Base-by-base conservation (phyloP, 2,888 invertebrate species). In the Eristalis intricaria region DNA sequence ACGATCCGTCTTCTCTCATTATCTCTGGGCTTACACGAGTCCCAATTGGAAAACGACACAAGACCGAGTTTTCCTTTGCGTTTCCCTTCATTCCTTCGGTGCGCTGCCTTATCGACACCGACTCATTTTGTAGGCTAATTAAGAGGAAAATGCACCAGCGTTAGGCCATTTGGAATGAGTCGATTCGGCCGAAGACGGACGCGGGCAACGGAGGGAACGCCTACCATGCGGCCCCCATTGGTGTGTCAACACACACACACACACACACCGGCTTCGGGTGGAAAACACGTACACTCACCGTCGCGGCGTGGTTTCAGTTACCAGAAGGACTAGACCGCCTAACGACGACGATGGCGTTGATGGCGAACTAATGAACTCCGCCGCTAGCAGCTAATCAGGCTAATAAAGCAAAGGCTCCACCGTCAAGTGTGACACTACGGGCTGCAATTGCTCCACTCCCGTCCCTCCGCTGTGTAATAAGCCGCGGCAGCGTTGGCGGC, bases 381-480 rank as follows among this genome's bases (percentile, higher is more conserved):
- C 79, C 76, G 87, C 87, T 76, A 76, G 79, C 68, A 80, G 76
- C 87, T 87, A 87, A 87, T 87, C 87, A 87, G 87, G 84, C 87
- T 87, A 87, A 84, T 87, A 87, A 87, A 84, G 84, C 87, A 87
- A 79, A 80, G 73, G 87, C 87, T 84, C 73, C 79, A 75, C 77
- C 78, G 74, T 70, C 70, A 69, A 50, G 74, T 82, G 82, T 68
- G 86, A 75, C 82, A 86, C 83, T 74, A 71, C 38, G 50, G 43
- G 69, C 65, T 74, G 56, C 61, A 50, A 8, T 19, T 8, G 50
- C 50, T 50, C 8, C 50, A 5, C n/a, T 7, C 19, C n/a, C 50
- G 8, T 19, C 50, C n/a, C n/a, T n/a, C 32, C 32, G 35, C 19
- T 65, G 35, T 10, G 29, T 13, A 19, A 23, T 13, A 19, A 23